Percentiles rank a stretch among this genome's conserved stretches.
These are phyloP conservation scores for Tragulus kanchil DNA, from an alignment of 2,113 vertebrate species.

Conservation along the genomic window DNA sequence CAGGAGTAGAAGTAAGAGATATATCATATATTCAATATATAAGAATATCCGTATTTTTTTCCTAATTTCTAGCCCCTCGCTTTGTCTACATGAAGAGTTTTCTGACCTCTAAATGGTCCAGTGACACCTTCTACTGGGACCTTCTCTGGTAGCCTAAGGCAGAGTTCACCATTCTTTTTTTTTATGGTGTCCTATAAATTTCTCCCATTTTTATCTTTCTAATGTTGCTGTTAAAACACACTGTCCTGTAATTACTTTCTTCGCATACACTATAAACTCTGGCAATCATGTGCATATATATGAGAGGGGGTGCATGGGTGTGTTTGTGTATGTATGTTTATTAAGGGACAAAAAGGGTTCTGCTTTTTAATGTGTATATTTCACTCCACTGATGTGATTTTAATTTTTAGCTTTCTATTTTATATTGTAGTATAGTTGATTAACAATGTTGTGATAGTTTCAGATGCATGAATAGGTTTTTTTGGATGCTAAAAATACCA, in stretches of 20 bases:
- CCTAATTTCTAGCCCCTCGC: background rate
- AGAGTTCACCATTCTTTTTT: background rate
- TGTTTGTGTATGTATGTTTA: background rate
- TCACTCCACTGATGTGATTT: background rate
- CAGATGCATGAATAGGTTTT: background rate
- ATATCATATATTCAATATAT: no score
- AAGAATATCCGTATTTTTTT: background rate
- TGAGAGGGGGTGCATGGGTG: background rate
- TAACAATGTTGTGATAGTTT: background rate
- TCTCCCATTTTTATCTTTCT: background rate
- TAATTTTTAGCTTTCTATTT: background rate
- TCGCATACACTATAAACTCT: background rate
- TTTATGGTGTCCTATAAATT: fast-evolving
- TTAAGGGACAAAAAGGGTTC: background rate
- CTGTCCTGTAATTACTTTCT: background rate
- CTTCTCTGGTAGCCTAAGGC: background rate
- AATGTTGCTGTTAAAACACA: background rate
- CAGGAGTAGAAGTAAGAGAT: background rate
- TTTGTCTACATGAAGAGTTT: background rate
- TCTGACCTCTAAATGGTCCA: background rate
- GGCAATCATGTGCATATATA: background rate
- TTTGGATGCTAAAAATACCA: background rate
- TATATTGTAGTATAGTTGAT: background rate
- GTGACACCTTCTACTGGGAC: background rate
- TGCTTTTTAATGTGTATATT: no score